Base-by-base conservation (phyloP, 1,140 invertebrate species). In the Brachionus plicatilis region DNA sequence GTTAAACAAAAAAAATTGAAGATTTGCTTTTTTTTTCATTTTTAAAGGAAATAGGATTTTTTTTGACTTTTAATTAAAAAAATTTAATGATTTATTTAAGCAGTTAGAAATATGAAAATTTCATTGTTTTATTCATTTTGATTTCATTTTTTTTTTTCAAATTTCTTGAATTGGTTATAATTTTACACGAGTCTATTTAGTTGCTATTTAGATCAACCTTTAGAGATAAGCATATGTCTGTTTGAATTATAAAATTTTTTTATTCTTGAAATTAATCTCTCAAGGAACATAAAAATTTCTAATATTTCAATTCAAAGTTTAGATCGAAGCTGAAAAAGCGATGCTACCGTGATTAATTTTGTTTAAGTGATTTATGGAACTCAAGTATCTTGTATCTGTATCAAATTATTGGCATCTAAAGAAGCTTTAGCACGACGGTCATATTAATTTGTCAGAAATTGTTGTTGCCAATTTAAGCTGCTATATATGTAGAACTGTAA, bases 51-150 rank as follows among this genome's bases (percentile, higher is more conserved):
- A 68, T 68, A 33, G 66, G 33, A 68, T 68, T 68, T 68, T 68
- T 33, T 68, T 68, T 68, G 65, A 33, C 33, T 68, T 68, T 68
- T 68, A 41, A 68, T 41, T 68, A 60, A 60, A 60, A 56, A 60
- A 60, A 24, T 20, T 60, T 60, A 37, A 37, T 60, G n/a, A 60
- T 17, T 60, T 60, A 60, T 60, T 27, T 2, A 60, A 3, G n/a
- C n/a, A 20, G 11, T 20, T 56, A 56, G 29, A 56, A 17, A 56
- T 56, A 20, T 56, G 12, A 8, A 56, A 56, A 20, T 56, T 20
- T 60, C 8, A 60, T 60, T 60, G 17, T 60, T 20, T 24, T 24
- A 56, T 56, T 56, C 17, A 5, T 20, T 60, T 60, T 20, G 7
- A 8, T 1, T 24, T 60, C n/a, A 60, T 9, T 9, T 20, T 60